Evolutionary conservation across 1,140 invertebrate species (phyloP), one percentile per base, ranked within the genome.

Genomic region (Zaprionus inermis): DNA sequence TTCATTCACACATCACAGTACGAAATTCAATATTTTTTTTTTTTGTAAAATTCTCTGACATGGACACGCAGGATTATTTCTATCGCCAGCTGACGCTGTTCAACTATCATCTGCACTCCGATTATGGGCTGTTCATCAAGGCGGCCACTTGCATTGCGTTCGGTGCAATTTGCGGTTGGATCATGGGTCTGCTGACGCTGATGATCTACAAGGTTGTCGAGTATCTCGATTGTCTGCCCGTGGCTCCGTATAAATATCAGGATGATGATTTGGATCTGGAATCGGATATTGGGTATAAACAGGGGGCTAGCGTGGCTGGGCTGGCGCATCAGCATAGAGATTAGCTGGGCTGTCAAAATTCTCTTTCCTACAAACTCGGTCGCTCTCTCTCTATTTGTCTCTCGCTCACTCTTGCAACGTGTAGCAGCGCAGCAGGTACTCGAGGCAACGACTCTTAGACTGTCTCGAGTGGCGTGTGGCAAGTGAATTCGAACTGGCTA

Each of bases 221-320:
- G 7, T 32, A 18, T 18, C 36, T 78, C 0, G 64, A 69, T 9
- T 59, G 46, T 16, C 20, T 60, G n/a, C 52, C 81, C 1, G 32
- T 28, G 10, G 12, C 24, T 2, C 12, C 49, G 7, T 59, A 46
- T 36, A 16, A 49, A 0, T 41, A 71, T 32, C 49, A 12, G 1
- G 60, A 86, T 36, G 81, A 85, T 22, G 82, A 86, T 14, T 41
- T 80, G 2, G 81, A 86, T 30, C 51, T 85, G 54, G 75, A 85
- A 10, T n/a, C 69, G 24, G 78, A 78, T 61, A 41, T 52, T 32
- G 73, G 46, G 36, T 64, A 65, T 71, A 52, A 55, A 24, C 24
- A 28, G 16, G 55, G 44, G 44, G 2, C 3, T 44, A 9, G n/a
- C 7, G n/a, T 18, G 41, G 41, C 41, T 18, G 16, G 41, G 41